Conservation (phyloP, 2,888 invertebrate species). For the Agrotis segetum region DNA sequence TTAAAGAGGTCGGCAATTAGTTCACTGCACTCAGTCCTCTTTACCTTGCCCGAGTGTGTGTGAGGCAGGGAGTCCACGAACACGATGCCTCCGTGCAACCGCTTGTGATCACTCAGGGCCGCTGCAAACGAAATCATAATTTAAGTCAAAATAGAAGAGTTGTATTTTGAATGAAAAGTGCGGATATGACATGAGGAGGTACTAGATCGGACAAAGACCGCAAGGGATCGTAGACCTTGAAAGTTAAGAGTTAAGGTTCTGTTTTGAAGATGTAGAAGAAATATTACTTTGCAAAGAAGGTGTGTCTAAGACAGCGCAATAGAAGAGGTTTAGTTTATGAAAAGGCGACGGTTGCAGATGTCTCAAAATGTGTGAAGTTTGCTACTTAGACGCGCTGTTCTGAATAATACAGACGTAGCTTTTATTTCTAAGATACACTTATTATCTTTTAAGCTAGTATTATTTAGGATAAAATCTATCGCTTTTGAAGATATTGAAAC, state of each 20-base stretch:
- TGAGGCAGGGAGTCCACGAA: conserved; percentile 73
- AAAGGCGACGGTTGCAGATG: conserved; percentile 34
- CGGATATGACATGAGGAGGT: background rate
- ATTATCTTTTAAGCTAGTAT: background rate
- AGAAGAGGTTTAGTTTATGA: conserved; percentile 45
- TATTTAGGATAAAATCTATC: background rate
- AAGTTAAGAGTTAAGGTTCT: background rate
- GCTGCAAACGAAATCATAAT: conserved; percentile 63
- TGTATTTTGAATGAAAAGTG: background rate
- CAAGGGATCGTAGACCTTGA: conserved; percentile 22
- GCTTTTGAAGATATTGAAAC: background rate
- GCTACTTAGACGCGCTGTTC: background rate
- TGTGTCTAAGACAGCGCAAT: conserved; percentile 37
- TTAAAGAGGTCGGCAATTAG: conserved; percentile 63
- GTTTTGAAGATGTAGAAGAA: background rate
- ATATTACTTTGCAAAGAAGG: conserved; percentile 11
- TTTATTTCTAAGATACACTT: conserved; percentile 5
- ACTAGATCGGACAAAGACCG: background rate
- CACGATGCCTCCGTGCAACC: conserved; percentile 75
- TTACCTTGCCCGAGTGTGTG: conserved; percentile 75
- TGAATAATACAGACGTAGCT: conserved; percentile 19
- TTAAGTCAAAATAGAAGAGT: background rate
- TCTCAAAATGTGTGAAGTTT: conserved; percentile 34
- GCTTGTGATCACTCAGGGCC: conserved; percentile 74
- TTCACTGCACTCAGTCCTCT: conserved; percentile 66